Evolutionary conservation across 2,888 invertebrate species (phyloP).

Genomic region (Gymnoscelis rufifasciata): DNA sequence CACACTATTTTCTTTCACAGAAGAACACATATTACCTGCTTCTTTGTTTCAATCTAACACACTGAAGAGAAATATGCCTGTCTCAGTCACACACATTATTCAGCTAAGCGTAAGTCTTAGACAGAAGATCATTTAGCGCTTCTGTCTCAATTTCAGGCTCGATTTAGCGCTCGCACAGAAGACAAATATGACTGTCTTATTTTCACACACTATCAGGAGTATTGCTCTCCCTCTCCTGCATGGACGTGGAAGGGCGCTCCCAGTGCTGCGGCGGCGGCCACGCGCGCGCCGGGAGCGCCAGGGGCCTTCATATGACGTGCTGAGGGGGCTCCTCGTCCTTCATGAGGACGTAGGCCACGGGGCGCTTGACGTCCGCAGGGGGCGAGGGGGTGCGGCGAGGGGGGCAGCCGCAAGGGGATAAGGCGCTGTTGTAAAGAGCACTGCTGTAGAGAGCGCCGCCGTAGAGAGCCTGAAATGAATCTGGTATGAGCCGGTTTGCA

Average conservation of each 20-base stretch:
- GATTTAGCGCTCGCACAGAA: no score
- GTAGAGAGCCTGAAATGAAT: conserved; percentile 57
- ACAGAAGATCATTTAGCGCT: no score
- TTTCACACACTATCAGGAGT: conserved; percentile 68
- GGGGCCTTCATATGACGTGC: conserved; percentile 91
- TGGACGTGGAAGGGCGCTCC: conserved; percentile 72
- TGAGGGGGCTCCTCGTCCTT: conserved; percentile 80
- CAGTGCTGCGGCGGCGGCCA: conserved; percentile 71
- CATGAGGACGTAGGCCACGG: conserved; percentile 82
- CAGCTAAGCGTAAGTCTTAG: no score
- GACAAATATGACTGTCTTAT: background rate
- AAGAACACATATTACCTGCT: no score
- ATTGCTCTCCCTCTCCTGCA: conserved; percentile 56
- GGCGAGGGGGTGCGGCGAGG: conserved; percentile 68
- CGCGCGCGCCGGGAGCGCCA: conserved; percentile 86
- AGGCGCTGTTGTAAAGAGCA: conserved; percentile 64
- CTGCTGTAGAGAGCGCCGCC: conserved; percentile 72
- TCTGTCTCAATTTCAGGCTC: no score
- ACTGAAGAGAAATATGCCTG: no score
- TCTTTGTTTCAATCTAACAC: no score
- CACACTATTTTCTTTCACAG: no score
- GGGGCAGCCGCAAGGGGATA: conserved; percentile 71
- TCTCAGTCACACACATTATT: no score
- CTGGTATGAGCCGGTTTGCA: no score
- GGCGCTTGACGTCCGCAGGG: conserved; percentile 70